These are phyloP conservation scores for Ophiothrix spiculata DNA, from an alignment of 35 echinoderm and acorn worm species.

Conservation along the genomic window DNA sequence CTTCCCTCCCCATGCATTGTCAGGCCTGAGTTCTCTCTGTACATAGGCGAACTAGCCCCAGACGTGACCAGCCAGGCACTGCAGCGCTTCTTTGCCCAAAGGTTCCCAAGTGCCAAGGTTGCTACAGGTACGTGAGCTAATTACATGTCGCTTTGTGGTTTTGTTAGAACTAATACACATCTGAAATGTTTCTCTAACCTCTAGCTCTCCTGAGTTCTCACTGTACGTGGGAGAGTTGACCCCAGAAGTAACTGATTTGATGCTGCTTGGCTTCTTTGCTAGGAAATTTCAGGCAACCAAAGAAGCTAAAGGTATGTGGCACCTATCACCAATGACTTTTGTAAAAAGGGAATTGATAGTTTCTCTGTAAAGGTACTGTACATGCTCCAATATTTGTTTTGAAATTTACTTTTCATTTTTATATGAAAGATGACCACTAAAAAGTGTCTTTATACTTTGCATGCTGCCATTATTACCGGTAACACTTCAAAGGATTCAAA, in stretches of 20 bases:
- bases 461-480: no score
- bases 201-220: conserved; percentile 2
- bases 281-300: not conserved
- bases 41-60: conserved; percentile 32
- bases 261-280: not conserved
- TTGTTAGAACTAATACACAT: not conserved
- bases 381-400: no score
- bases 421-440: no score
- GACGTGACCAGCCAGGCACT: conserved; percentile 17
- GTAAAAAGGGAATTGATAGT: no score
- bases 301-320: not conserved
- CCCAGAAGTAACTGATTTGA: not conserved
- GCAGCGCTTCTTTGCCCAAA: conserved; percentile 34
- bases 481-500: no score
- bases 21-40: conserved; percentile 28
- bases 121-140: conserved; percentile 33
- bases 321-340: no score
- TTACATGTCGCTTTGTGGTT: no score
- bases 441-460: no score
- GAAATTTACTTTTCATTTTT: no score
- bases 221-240: conserved; percentile 3
- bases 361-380: no score
- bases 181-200: not conserved
- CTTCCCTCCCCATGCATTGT: not conserved
- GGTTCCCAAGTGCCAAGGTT: conserved; percentile 7